Evolutionary conservation across 2,888 invertebrate genomes (phyloP), one percentile per base, ranked within the genome.

Genomic region (Agrochola lychnidis): DNA sequence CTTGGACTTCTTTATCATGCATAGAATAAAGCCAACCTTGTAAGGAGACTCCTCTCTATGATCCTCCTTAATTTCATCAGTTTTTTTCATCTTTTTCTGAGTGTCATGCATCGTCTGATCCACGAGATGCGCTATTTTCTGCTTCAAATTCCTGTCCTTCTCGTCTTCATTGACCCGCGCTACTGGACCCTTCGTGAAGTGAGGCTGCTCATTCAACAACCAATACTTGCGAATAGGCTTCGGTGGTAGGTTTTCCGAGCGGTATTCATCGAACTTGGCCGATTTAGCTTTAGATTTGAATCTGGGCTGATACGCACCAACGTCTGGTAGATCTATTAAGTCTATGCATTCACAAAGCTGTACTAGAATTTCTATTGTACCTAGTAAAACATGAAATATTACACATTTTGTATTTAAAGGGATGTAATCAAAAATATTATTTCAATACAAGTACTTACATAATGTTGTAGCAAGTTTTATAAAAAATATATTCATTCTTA

Each of bases 1-100:
- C 66, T 94, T 92, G 0, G 94, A 92, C 74, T 95, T 95, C 82
- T 94, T 95, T 48, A 96, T 89, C 90, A 95, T 90, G 78, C 94
- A 94, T 9, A 95, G 87, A 75, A 96, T 91, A 79, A 94, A 95
- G 0, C 96, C 96, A 4, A 92, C 90, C 86, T 84, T 94, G 67
- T 95, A 95, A n/a, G 93, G 89, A 0, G 90, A 74, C 2, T 89
- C 79, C 0, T 92, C 87, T 70, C 91, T 90, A 67, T 92, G 73
- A 4, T 78, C 81, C 0, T 89, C 85, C 78, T 94, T 95, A 4
- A 94, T 66, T 0, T 82, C n/a, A 0, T 93, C 82, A 16, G 95
- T 80, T 1, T 88, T 86, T 66, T 89, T 83, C n/a, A 95, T 89
- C 88, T 92, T 94, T 30, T 83, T 89, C 48, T 92, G 89, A 4